These are phyloP conservation scores for Tangara arthus DNA, from an alignment of 2,797 vertebrate genomes.

Conservation along the genomic window DNA sequence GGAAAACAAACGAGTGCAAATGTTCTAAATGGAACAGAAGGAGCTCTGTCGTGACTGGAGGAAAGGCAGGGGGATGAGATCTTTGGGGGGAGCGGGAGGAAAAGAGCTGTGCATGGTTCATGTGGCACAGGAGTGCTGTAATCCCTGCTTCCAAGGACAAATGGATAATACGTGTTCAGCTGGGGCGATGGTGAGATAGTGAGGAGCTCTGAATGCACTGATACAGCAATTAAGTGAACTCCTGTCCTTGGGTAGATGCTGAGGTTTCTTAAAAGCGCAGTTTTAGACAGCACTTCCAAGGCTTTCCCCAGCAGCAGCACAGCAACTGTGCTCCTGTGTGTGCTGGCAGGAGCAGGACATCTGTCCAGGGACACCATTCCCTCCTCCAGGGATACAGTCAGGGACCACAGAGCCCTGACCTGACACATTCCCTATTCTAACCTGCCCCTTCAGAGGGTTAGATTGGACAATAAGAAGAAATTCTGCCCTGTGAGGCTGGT, in stretches of 20 bases:
- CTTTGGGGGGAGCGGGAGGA: not conserved
- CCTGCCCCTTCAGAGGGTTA: not conserved
- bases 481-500: rapidly evolving
- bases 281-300: conserved; percentile 14
- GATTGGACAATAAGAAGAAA: not conserved
- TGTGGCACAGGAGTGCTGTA: conserved; percentile 26
- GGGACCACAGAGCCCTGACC: not conserved
- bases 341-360: not conserved
- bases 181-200: conserved; percentile 25
- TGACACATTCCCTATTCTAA: not conserved
- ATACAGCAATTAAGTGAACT: conserved; percentile 19
- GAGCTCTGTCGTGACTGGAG: not conserved
- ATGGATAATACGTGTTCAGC: conserved; percentile 36
- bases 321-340: not conserved
- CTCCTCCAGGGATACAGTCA: not conserved
- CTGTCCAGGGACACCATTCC: not conserved
- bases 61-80: not conserved
- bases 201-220: conserved; percentile 12
- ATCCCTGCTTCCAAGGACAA: conserved; percentile 65
- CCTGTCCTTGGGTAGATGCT: conserved; percentile 67
- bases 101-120: not conserved
- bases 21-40: not conserved
- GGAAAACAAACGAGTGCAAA: conserved; percentile 62
- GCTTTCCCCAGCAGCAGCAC: not conserved
- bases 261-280: not conserved